phyloP scores from a whole-genome alignment of 2,797 vertebrate species.

The Babyrousa celebensis region DNA sequence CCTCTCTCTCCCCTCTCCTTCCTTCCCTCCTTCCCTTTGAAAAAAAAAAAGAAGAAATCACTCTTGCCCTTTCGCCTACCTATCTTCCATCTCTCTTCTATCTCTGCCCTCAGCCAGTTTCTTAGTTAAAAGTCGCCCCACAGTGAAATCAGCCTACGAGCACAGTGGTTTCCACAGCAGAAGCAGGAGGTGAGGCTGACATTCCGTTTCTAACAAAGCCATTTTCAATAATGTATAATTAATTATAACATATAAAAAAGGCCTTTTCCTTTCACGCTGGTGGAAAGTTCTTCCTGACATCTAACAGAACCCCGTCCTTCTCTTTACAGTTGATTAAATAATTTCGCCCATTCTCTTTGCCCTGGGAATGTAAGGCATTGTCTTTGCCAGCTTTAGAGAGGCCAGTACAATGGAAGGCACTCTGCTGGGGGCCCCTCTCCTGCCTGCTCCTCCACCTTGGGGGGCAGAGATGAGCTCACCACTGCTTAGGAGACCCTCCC shows the following conservation, averaged over 20 bases:
- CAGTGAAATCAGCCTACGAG: conserved; percentile 49
- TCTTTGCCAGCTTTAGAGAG: conserved; percentile 59
- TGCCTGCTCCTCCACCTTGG: neutral
- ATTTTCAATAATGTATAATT: conserved; percentile 79
- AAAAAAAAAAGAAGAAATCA: neutral
- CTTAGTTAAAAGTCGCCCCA: conserved; percentile 67
- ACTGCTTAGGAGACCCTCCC: neutral
- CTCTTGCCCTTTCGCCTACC: conserved; percentile 49
- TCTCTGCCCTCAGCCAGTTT: neutral
- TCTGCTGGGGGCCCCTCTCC: neutral
- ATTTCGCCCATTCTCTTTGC: conserved; percentile 34
- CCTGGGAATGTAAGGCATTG: conserved; percentile 36
- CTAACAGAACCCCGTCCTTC: conserved; percentile 8
- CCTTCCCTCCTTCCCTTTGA: neutral
- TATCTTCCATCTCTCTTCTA: neutral
- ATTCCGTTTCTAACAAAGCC: conserved; percentile 69
- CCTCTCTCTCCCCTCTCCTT: neutral
- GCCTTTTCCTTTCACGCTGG: conserved; percentile 45
- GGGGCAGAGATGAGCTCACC: conserved; percentile 65
- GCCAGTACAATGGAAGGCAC: conserved; percentile 32
- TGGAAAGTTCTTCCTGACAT: conserved; percentile 74
- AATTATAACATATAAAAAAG: conserved; percentile 60
- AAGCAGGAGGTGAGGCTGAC: conserved; percentile 53
- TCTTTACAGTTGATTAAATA: conserved; percentile 50
- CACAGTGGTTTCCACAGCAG: conserved; percentile 65